Evolutionary conservation across 2,888 invertebrate species (phyloP), one percentile per base, ranked within the genome.

Genomic region (Apoderus coryli): DNA sequence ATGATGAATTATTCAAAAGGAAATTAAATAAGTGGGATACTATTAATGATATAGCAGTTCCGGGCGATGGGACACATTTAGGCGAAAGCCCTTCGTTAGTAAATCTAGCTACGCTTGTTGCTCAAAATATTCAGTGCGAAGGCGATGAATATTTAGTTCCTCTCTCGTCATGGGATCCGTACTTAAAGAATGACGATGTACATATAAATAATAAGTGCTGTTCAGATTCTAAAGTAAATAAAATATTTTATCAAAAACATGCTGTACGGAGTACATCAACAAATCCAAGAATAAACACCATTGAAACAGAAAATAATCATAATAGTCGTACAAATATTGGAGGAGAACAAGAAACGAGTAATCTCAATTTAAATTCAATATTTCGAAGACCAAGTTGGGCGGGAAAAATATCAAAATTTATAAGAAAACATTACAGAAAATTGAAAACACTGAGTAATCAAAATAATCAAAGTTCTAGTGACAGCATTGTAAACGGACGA

Each of bases 31-130:
- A 61, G 33, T 64, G 64, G 47, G 58, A 63, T 33, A n/a, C n/a
- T n/a, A 61, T 61, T 44, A 52, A 60, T 3, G 61, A 59, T 23
- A 57, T 56, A 32, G 51, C 58, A 2, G 54, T 65, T 29, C 63
- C 63, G 2, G 69, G 69, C 1, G 69, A 69, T 40, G 69, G 69
- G 9, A 58, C 64, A 2, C 68, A 69, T 44, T 60, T 65, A 32
- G 63, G 61, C 1, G 64, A 67, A 38, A 66, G 64, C 37, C 69
- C 64, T 1, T 69, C 69, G 1, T 60, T 70, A 58, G 59, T 69
- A 0, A 70, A 70, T 49, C 52, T 70, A 33, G 69, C 65, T 4
- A 69, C 69, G 3, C 50, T 70, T 10, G 61, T 69, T 30, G 50
- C 58, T 3, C 46, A 53, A 32, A 47, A 44, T 27, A 29, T 45